Percentiles rank a stretch among this genome's conserved stretches.
phyloP scores from a whole-genome alignment of 2,888 invertebrate genomes.

The Nesidiocoris tenuis region DNA sequence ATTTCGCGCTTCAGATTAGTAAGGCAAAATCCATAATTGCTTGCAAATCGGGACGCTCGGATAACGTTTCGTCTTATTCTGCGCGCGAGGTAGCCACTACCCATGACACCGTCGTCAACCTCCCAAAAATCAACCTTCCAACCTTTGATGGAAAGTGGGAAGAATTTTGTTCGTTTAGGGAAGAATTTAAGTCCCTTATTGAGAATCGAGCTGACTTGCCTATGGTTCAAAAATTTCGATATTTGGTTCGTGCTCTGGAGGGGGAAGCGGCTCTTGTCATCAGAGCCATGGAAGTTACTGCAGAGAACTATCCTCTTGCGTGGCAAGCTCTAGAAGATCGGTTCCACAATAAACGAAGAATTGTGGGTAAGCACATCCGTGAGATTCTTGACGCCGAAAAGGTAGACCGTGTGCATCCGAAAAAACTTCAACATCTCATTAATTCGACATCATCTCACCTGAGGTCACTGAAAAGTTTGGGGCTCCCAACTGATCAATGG shows the following conservation, averaged over 20 bases:
- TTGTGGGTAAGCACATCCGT: background rate
- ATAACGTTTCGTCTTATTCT: background rate
- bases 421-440: background rate
- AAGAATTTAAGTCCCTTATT: background rate
- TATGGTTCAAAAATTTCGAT: background rate
- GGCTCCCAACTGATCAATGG: background rate
- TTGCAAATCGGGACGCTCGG: background rate
- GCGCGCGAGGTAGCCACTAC: background rate
- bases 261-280: background rate
- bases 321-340: background rate
- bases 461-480: background rate
- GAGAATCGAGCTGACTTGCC: background rate
- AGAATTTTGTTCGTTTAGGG: background rate
- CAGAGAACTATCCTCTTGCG: background rate
- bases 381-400: background rate
- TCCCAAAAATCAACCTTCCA: background rate
- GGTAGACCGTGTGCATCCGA: background rate
- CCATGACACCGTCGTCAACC: background rate
- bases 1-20: background rate
- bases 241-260: background rate
- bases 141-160: background rate
- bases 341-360: background rate
- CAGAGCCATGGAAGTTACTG: background rate
- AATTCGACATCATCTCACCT: background rate
- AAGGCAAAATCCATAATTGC: background rate